phyloP scores from a whole-genome alignment of 2,113 vertebrate species.

The Sinosuthora webbiana region DNA sequence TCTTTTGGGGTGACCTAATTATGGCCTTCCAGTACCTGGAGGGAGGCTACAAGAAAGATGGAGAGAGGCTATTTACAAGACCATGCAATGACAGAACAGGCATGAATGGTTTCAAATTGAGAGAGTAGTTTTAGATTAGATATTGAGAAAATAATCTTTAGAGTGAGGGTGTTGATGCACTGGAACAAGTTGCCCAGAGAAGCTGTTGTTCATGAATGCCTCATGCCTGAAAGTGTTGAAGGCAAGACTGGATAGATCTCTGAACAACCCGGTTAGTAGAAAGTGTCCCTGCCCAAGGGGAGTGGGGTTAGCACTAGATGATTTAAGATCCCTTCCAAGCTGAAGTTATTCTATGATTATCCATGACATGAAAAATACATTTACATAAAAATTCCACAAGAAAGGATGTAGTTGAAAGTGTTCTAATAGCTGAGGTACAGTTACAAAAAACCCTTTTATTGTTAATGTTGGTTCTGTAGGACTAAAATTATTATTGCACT shows the following conservation, averaged over 20 bases:
- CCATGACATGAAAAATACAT: not conserved
- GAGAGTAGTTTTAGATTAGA: not conserved
- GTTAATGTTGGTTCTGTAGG: not conserved
- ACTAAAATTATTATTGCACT: not conserved
- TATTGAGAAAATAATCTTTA: not conserved
- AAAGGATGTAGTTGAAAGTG: not conserved
- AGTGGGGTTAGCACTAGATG: not conserved
- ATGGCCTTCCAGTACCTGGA: not conserved
- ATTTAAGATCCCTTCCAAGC: not conserved
- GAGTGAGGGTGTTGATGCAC: not conserved
- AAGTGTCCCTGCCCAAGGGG: not conserved
- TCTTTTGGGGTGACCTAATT: fast-evolving
- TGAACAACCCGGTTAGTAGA: not conserved
- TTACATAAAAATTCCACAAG: not conserved
- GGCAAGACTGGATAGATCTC: not conserved
- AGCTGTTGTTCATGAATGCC: not conserved
- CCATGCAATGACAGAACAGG: not conserved
- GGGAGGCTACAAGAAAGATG: not conserved
- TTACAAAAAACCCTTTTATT: not conserved
- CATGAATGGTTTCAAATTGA: not conserved
- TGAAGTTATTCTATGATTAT: not conserved
- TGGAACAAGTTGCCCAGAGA: not conserved
- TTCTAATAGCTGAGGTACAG: not conserved
- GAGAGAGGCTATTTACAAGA: not conserved
- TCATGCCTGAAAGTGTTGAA: not conserved